These are phyloP conservation scores for Discoglossus pictus DNA, from an alignment of 2,797 vertebrate species.

Conservation along the genomic window DNA sequence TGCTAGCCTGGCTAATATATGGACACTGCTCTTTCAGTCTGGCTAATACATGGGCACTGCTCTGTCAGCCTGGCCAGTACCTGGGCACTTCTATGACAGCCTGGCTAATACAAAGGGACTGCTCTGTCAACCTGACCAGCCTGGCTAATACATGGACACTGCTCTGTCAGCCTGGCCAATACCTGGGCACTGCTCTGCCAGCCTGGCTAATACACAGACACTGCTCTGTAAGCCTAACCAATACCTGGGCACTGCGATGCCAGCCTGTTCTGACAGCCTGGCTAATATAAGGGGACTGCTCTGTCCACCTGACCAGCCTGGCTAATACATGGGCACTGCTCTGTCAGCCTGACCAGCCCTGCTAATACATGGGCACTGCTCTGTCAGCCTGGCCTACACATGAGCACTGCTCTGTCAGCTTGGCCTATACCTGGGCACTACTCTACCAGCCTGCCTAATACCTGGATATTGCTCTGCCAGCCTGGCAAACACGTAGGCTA, in stretches of 20 bases:
- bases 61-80: too few relatives aligned
- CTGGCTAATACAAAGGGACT: too few relatives aligned
- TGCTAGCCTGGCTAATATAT: neutral
- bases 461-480: too few relatives aligned
- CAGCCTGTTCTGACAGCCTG: too few relatives aligned
- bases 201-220: too few relatives aligned
- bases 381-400: neutral
- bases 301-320: neutral
- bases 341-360: neutral
- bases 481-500: too few relatives aligned
- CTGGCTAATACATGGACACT: too few relatives aligned
- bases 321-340: slow-evolving; percentile 15
- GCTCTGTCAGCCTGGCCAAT: too few relatives aligned
- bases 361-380: neutral
- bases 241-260: slow-evolving; percentile 19
- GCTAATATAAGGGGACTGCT: too few relatives aligned
- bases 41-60: neutral
- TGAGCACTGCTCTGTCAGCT: neutral
- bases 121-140: too few relatives aligned
- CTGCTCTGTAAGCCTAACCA: slow-evolving; percentile 5
- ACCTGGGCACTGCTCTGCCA: slow-evolving; percentile 13
- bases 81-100: too few relatives aligned
- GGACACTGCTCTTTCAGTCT: neutral
- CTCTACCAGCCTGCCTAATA: too few relatives aligned
- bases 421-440: neutral